phyloP scores from a whole-genome alignment of 2,113 vertebrate species.

The Sus scrofa region T2T-Sscrofa CM000815.6:107410001-107410500 shows the following conservation, averaged over 20 bases:
- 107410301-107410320: constrained; percentile 18
- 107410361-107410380: not conserved
- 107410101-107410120: not conserved
- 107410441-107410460: not conserved
- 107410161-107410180: not conserved
- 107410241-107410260: not conserved
- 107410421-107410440: not conserved
- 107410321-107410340: not conserved
- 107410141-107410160: not conserved
- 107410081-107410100: not conserved
- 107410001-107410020: not conserved
- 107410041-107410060: not conserved
- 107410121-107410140: not conserved
- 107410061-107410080: too few relatives aligned
- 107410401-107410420: not conserved
- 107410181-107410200: not conserved
- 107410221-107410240: not conserved
- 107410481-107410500: constrained; percentile 12
- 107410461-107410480: not conserved
- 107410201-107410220: not conserved
- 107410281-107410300: not conserved
- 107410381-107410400: not conserved
- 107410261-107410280: not conserved
- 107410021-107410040: not conserved
- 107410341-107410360: not conserved